phyloP scores from a whole-genome alignment of 2,797 vertebrate species.

The Notoglanidium macrostoma region DNA sequence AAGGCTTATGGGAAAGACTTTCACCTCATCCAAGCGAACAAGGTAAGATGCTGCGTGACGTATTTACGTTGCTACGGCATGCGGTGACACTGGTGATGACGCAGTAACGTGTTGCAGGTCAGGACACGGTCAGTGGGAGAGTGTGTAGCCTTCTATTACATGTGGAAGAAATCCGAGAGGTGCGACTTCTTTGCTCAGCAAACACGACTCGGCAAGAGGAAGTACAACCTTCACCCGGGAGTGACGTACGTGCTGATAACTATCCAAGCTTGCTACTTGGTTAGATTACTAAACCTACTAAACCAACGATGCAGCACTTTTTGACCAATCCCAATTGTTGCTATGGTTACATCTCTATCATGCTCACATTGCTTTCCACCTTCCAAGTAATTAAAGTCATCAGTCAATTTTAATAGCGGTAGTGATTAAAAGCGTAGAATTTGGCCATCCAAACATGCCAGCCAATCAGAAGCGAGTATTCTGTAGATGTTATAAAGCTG shows the following conservation, averaged over 20 bases:
- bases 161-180: conserved; percentile 99
- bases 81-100: neutral
- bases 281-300: too few relatives aligned
- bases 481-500: neutral
- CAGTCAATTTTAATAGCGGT: neutral
- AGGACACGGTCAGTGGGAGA: conserved; percentile 97
- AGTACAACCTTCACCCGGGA: conserved; percentile 97
- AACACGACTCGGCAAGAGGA: conserved; percentile 97
- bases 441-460: neutral
- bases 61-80: accelerated
- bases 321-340: neutral
- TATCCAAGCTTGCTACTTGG: neutral
- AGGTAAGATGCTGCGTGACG: conserved; percentile 75
- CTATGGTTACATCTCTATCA: neutral
- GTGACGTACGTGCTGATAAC: conserved; percentile 92
- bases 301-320: neutral
- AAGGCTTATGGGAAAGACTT: conserved; percentile 99
- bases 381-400: neutral
- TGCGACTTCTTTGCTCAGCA: conserved; percentile 99
- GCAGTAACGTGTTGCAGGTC: conserved; percentile 76
- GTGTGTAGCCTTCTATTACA: conserved; percentile 99
- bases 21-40: conserved; percentile 97
- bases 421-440: neutral
- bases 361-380: neutral
- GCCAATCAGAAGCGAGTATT: conserved; percentile 1